Evolutionary conservation across 2,797 vertebrate species (phyloP), one percentile per base, ranked within the genome.

Genomic region (Aratinga solstitialis): DNA sequence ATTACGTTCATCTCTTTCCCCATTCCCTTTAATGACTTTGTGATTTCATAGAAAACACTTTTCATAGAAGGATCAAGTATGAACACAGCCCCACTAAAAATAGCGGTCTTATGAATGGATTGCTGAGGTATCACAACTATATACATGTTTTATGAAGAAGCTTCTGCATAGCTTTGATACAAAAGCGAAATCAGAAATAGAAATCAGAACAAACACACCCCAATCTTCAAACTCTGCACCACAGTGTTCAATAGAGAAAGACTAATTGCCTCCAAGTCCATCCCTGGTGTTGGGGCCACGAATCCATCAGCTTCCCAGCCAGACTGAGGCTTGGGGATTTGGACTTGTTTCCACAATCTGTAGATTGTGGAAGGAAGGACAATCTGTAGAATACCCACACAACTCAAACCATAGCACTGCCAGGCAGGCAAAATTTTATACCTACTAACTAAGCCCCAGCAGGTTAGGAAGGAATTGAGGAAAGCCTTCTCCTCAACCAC

Each of bases 331-430:
- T 8, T 21, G 8, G 10, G 29, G 21, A 36, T 59, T 66, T 69
- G 18, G 6, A 24, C 18, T 34, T 36, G 3, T 56, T 89, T 89
- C 36, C 56, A 59, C 15, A 65, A 56, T n/a, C 13, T n/a, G 20
- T 14, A n/a, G 54, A 22, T n/a, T n/a, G 54, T n/a, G 54, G 54
- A 56, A 56, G 21, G 30, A 32, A 67, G 21, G 36, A 27, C 1
- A 3, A 23, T 0, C 22, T 1, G 1, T 2, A 9, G 34, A 59
- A 56, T 5, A 42, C 20, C 56, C 68, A 53, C 30, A 7, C 27
- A 71, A 24, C 21, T 71, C 38, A 63, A 58, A 42, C 13, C 13
- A 48, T 1, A 47, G 30, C 34, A 4, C 63, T 26, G 34, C 51
- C 89, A 87, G 30, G 27, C 77, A 76, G 73, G 51, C 18, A 45